Percentiles rank a stretch among this genome's conserved stretches.
Evolutionary conservation across 2,113 vertebrate genomes (phyloP).

Genomic region (Ciconia maguari): DNA sequence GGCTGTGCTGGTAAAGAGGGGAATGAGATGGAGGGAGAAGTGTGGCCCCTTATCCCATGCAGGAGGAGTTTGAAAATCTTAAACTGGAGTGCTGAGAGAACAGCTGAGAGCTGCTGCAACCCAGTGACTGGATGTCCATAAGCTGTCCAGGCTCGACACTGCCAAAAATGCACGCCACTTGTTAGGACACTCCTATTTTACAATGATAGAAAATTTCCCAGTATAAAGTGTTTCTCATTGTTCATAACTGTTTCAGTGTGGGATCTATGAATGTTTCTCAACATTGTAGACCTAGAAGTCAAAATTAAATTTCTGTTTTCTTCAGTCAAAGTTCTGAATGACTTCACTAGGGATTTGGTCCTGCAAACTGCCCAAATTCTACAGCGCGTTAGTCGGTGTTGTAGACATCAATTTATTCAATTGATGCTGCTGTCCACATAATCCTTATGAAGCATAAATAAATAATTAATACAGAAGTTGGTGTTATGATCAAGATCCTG

Average conservation of each 20-base stretch:
- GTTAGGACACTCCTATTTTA: background rate
- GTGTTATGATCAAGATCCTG: background rate
- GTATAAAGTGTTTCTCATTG: background rate
- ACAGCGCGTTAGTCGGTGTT: rapidly evolving
- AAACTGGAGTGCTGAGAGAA: background rate
- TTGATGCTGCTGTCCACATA: background rate
- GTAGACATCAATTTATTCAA: background rate
- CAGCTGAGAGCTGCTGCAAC: background rate
- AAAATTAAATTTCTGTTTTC: background rate
- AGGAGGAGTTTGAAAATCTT: background rate
- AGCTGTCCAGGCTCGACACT: background rate
- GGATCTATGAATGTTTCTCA: background rate
- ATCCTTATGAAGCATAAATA: background rate
- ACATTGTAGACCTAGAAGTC: background rate
- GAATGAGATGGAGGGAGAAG: background rate
- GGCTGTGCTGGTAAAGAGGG: background rate
- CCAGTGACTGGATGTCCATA: background rate
- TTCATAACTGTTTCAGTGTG: background rate
- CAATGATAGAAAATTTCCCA: background rate
- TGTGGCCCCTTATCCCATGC: background rate
- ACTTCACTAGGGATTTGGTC: background rate
- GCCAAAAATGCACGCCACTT: background rate
- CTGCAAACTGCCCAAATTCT: background rate
- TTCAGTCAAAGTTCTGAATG: background rate
- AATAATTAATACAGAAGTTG: background rate